Conservation (phyloP, 2,797 vertebrate genomes). For the Sebastiscus albofasciatus region DNA sequence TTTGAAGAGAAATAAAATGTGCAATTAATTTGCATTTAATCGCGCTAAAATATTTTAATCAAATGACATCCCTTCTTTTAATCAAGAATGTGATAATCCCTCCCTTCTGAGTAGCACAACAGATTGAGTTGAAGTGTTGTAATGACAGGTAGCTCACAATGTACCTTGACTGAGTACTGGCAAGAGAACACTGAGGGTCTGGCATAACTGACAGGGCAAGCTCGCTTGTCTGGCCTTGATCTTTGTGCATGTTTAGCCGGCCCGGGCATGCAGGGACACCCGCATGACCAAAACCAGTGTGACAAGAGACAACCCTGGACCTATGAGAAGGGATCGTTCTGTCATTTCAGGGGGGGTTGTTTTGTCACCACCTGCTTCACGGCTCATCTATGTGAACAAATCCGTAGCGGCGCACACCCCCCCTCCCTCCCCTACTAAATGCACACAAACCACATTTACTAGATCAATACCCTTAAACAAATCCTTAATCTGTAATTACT, state of each 20-base stretch:
- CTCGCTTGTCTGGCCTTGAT: conserved; percentile 41
- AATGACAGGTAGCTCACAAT: conserved; percentile 16
- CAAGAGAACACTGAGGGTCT: neutral
- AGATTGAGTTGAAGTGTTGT: conserved; percentile 21
- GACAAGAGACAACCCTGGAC: conserved; percentile 20
- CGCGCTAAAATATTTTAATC: too few relatives aligned
- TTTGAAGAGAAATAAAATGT: too few relatives aligned
- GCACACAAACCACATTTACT: conserved; percentile 3
- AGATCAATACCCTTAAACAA: conserved; percentile 45
- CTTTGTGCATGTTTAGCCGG: conserved; percentile 28
- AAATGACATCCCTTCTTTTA: too few relatives aligned
- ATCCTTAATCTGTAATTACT: conserved; percentile 49
- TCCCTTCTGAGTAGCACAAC: conserved; percentile 16
- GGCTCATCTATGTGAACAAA: conserved; percentile 18
- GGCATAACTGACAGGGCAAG: conserved; percentile 36
- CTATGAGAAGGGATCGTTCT: conserved; percentile 11
- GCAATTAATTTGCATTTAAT: too few relatives aligned
- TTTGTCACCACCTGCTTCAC: conserved; percentile 36
- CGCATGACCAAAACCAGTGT: conserved; percentile 25
- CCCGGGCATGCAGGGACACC: neutral
- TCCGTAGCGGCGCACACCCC: neutral
- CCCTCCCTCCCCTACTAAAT: neutral
- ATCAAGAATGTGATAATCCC: neutral
- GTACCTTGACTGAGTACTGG: neutral
- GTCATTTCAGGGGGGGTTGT: conserved; percentile 8